Evolutionary conservation across 2,113 vertebrate genomes (phyloP).

Genomic region (Oxygymnocypris stewartii): DNA sequence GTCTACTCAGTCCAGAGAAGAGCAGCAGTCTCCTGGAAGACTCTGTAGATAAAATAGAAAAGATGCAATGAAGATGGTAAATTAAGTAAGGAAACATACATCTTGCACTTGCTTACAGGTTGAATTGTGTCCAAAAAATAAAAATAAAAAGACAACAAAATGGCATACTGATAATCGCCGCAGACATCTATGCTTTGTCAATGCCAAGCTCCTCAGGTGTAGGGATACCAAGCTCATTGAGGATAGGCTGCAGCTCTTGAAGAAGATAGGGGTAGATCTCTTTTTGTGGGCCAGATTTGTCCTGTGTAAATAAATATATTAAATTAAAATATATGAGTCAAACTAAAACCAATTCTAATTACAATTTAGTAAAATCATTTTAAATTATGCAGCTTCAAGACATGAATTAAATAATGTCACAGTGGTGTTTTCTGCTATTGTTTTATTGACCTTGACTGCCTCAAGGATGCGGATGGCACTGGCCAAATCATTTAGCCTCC

Average conservation of each 20-base stretch:
- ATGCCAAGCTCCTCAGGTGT: constrained; percentile 96
- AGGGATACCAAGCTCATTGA: constrained; percentile 91
- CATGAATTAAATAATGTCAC: neutral
- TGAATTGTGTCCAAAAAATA: neutral
- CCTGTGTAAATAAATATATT: constrained; percentile 68
- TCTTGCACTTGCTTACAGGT: neutral
- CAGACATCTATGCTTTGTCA: constrained; percentile 83
- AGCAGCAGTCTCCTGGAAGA: constrained; percentile 49
- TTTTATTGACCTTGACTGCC: constrained; percentile 87
- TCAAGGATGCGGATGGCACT: constrained; percentile 94
- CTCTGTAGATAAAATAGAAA: constrained; percentile 54
- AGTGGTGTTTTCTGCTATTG: neutral
- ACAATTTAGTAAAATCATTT: neutral
- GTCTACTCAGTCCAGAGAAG: constrained; percentile 54
- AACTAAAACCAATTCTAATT: neutral
- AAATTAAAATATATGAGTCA: too few species aligned
- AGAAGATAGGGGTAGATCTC: constrained; percentile 96
- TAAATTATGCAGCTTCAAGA: neutral
- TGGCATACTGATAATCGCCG: constrained; percentile 48
- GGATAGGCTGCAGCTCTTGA: constrained; percentile 91
- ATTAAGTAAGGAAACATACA: neutral
- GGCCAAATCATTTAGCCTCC: constrained; percentile 92
- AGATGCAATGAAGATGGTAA: neutral
- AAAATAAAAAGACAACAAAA: too few species aligned
- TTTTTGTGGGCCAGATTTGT: constrained; percentile 95